Evolutionary conservation across 2,797 vertebrate genomes (phyloP), one percentile per base, ranked within the genome.

Genomic region (Petrocephalus schoutedeni): DNA sequence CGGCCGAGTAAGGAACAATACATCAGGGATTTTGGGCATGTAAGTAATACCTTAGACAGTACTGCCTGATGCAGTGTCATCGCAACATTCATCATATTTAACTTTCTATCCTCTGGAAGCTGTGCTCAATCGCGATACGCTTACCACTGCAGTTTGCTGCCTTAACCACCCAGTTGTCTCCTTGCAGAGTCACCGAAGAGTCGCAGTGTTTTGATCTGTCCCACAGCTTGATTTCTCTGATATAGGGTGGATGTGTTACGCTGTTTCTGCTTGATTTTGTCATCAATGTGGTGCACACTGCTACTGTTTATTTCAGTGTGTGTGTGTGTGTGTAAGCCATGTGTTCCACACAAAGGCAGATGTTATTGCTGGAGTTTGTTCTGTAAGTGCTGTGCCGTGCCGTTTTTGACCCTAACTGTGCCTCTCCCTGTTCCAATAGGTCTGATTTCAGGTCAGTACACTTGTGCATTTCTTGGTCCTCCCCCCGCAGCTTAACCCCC

Each of bases 401-500:
- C 86, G 53, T 89, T 82, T 57, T 32, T 36, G 77, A 87, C 88
- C 91, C 91, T 92, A 92, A 92, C 91, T 89, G 41, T 92, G 91
- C 91, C 91, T 92, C 87, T 92, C 89, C 90, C 90, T 89, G 89
- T 92, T 90, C 91, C 91, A 92, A 90, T 92, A 92, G 92, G 92
- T 92, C 92, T 92, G 92, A 92, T 91, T 92, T 92, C 91, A 92
- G 92, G 92, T 92, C 91, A 92, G 91, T 92, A 92, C 91, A 88
- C 90, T 91, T 91, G 91, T 90, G 90, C 89, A 90, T 92, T 92
- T 90, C 91, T 92, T 92, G 91, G 92, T 85, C 92, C 45, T 84
- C 91, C 88, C 91, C 91, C 90, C 91, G 41, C 88, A 90, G 90
- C 89, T 89, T 91, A 91, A 91, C 89, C 88, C 61, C 90, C 89